Percentiles rank a stretch among this genome's conserved stretches.
Evolutionary conservation across 2,113 vertebrate species (phyloP).

Genomic region (Misgurnus anguillicaudatus): DNA sequence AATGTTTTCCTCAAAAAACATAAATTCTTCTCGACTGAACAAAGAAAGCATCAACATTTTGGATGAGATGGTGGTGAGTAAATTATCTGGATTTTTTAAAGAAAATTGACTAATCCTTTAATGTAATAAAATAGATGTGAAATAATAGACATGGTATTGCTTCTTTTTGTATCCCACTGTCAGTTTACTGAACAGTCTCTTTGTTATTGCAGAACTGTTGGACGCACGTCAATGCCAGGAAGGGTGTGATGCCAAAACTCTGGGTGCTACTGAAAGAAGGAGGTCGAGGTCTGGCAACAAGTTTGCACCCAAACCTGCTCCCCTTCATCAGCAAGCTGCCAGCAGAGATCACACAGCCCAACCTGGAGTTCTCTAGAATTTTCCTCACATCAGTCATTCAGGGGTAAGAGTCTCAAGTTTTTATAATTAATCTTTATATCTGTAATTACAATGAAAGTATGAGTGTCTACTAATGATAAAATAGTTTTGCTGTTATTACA

Average conservation of each 20-base stretch:
- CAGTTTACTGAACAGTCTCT: too few species aligned
- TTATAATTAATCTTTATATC: background rate
- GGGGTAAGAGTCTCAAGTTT: constrained; percentile 74
- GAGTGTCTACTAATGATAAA: too few species aligned
- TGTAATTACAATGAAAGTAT: too few species aligned
- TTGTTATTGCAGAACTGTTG: constrained; percentile 85
- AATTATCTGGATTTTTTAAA: too few species aligned
- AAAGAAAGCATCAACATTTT: too few species aligned
- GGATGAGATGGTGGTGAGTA: too few species aligned
- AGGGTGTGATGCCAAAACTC: constrained; percentile 91
- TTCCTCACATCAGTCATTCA: constrained; percentile 83
- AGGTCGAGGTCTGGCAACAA: constrained; percentile 85
- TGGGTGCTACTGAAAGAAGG: constrained; percentile 86
- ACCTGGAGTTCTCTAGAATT: constrained; percentile 82
- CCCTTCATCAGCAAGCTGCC: constrained; percentile 91
- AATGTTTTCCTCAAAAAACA: too few species aligned
- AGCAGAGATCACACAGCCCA: constrained; percentile 75
- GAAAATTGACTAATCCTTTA: too few species aligned
- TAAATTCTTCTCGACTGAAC: too few species aligned
- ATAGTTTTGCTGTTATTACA: too few species aligned
- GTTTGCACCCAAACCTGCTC: constrained; percentile 89
- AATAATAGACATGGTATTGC: background rate
- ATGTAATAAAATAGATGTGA: too few species aligned
- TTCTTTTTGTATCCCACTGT: background rate
- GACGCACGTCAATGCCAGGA: constrained; percentile 88